phyloP scores from a whole-genome alignment of 2,113 vertebrate species.

The Brienomyrus longianalis region DNA sequence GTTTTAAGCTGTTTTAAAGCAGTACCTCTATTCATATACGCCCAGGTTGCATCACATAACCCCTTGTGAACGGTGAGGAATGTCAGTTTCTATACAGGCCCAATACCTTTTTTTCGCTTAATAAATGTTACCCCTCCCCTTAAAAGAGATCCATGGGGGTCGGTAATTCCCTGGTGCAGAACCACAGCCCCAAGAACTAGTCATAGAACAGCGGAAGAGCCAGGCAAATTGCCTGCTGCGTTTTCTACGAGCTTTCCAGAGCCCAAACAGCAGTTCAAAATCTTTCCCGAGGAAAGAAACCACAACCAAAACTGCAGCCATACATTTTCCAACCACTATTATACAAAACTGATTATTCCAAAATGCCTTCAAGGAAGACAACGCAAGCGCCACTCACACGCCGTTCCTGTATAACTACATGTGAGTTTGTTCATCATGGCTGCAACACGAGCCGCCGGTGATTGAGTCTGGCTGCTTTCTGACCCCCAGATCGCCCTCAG shows the following conservation, averaged over 20 bases:
- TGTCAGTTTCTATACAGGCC: neutral
- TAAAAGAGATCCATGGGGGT: neutral
- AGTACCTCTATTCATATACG: neutral
- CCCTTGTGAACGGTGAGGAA: neutral
- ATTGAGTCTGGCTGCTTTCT: neutral
- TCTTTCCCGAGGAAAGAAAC: neutral
- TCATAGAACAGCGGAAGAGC: neutral
- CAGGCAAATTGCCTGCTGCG: neutral
- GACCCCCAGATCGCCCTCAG: slow-evolving; percentile 52
- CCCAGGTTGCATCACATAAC: neutral
- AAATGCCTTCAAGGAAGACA: neutral
- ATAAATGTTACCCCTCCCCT: neutral
- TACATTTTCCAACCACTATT: neutral
- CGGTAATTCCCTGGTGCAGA: neutral
- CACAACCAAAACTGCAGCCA: neutral
- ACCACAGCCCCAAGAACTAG: neutral
- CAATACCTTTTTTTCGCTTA: neutral
- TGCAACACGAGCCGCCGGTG: neutral
- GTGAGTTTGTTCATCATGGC: neutral
- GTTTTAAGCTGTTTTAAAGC: neutral
- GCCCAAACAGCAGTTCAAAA: neutral
- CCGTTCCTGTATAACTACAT: neutral
- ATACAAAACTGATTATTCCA: neutral
- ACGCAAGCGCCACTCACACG: neutral
- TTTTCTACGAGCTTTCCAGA: neutral